These are phyloP conservation scores for Crocuta crocuta DNA, from an alignment of 2,113 vertebrate species.

Conservation along the genomic window DNA sequence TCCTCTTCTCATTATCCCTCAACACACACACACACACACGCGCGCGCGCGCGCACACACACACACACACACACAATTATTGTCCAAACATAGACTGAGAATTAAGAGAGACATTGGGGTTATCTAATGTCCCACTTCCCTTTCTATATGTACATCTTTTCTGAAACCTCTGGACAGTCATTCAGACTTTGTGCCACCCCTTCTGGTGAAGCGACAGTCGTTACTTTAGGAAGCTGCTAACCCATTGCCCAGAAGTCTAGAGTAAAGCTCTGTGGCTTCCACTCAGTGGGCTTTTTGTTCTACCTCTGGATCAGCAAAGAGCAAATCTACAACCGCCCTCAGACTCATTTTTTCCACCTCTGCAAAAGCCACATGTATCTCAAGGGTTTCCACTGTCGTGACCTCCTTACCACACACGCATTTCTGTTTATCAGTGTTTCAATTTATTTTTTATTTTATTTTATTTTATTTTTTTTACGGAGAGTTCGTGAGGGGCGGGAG, in stretches of 20 bases:
- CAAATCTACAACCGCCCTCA: not conserved
- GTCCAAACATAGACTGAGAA: not conserved
- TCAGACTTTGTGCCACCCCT: not conserved
- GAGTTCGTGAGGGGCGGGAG: too few relatives aligned
- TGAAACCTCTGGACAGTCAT: not conserved
- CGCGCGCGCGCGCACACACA: too few relatives aligned
- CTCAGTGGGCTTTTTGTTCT: not conserved
- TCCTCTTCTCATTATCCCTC: not conserved
- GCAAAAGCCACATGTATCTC: not conserved
- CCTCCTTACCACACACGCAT: not conserved
- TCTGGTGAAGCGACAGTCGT: not conserved
- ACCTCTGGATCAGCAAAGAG: too few relatives aligned
- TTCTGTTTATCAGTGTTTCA: not conserved
- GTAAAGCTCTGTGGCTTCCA: not conserved
- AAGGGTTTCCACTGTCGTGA: not conserved
- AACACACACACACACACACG: fast-evolving
- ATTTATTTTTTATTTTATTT: not conserved
- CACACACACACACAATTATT: fast-evolving
- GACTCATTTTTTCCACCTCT: not conserved
- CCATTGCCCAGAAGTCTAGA: not conserved
- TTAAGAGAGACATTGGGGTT: not conserved
- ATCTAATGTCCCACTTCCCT: not conserved
- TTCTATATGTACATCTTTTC: not conserved
- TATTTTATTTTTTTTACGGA: too few relatives aligned
- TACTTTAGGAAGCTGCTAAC: not conserved